Percentiles rank a stretch among this genome's conserved stretches.
These are phyloP conservation scores for Synanthedon formicaeformis DNA, from an alignment of 2,888 invertebrate species.

Conservation along the genomic window DNA sequence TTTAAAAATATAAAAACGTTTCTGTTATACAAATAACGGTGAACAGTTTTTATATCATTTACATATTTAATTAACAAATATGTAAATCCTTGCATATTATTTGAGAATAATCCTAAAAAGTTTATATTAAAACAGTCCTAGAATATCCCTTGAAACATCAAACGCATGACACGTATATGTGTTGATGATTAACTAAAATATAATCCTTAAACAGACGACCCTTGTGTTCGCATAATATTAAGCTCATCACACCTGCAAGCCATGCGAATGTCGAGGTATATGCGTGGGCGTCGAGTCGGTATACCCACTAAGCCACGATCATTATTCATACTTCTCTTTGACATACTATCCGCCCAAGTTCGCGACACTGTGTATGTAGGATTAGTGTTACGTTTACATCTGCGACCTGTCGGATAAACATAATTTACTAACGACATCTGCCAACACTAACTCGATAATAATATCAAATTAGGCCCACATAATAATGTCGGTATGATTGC, in stretches of 20 bases:
- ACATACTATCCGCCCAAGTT: constrained; percentile 32
- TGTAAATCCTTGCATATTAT: too few species aligned
- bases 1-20: too few species aligned
- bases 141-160: too few species aligned
- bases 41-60: too few species aligned
- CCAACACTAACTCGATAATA: constrained; percentile 41
- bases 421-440: constrained; percentile 57
- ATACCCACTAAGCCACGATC: constrained; percentile 20
- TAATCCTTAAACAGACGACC: not conserved
- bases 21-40: too few species aligned
- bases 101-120: too few species aligned
- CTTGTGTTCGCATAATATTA: not conserved
- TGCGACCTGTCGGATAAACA: constrained; percentile 55
- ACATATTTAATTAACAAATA: too few species aligned
- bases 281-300: constrained; percentile 19
- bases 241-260: constrained; percentile 14
- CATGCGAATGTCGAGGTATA: constrained; percentile 4
- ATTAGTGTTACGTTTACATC: constrained; percentile 46
- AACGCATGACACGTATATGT: not conserved
- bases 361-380: constrained; percentile 32
- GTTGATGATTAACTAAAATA: not conserved
- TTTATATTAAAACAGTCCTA: too few species aligned
- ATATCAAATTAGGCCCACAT: not conserved
- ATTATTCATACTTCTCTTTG: constrained; percentile 50
- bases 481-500: not conserved